Base-by-base conservation (phyloP, 2,888 invertebrate genomes). In the Nebria salina region DNA sequence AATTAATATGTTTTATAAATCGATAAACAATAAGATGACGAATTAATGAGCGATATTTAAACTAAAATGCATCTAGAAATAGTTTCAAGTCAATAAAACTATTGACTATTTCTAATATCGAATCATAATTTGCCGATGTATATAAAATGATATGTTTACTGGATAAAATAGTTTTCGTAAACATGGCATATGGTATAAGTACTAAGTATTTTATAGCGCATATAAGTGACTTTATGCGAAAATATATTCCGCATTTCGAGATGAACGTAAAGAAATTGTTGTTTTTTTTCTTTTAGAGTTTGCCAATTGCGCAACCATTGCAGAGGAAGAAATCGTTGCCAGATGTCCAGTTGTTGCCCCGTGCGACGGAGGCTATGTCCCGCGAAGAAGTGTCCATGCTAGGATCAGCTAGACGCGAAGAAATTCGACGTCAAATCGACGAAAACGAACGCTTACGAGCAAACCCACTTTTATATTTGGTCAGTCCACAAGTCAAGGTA, bases 401-500 rank as follows among this genome's bases (percentile, higher is more conserved):
- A 87, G 98, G 98, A 86, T 97, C 97, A 83, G 96, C 97, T 85
- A 93, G 98, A 84, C 93, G 99, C 85, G 98, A 98, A 90, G 98
- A 98, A 89, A 93, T 98, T 85, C 94, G 98, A 87, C 93, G 96
- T 85, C 95, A 96, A 91, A 93, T 94, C 87, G 97, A 98, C 89
- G 96, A 97, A 90, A 93, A 95, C 84, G 98, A 98, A 90, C 93
- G 96, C 89, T 93, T 97, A 86, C 93, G 96, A 89, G 97, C 97
- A 88, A 98, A 98, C 91, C 98, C 98, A 86, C 92, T 98, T 87
- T 93, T 98, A 86, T 98, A 97, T 90, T 92, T 98, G 90, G 95
- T 97, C 93, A 97, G 97, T 95, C 98, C 98, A 88, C 96, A 97
- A 93, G 96, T 98, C 86, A 97, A 97, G 96, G 98, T 98, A 90